Evolutionary conservation across 2,888 invertebrate species (phyloP).

Genomic region (Tolmerus cingulatus): DNA sequence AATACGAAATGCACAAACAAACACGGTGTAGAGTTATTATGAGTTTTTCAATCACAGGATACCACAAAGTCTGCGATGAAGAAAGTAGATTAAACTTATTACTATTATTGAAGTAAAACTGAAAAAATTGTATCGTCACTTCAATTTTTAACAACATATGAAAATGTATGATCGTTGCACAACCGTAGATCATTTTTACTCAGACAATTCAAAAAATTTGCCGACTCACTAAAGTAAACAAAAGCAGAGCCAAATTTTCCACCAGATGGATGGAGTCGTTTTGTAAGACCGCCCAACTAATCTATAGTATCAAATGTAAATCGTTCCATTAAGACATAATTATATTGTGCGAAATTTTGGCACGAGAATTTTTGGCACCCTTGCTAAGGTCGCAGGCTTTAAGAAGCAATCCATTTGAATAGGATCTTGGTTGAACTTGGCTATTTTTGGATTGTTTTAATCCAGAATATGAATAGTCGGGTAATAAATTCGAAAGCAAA

Average conservation of each 20-base stretch:
- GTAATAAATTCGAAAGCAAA: slow-evolving; percentile 27
- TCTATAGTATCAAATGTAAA: not conserved
- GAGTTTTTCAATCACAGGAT: not conserved
- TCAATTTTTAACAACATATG: no score
- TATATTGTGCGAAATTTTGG: not conserved
- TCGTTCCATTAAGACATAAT: not conserved
- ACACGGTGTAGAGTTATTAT: not conserved
- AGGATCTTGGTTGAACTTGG: not conserved
- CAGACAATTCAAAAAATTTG: not conserved
- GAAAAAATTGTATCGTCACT: no score
- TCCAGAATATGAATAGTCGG: slow-evolving; percentile 2
- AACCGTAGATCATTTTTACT: no score
- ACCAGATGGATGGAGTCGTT: slow-evolving; percentile 2
- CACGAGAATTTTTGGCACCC: not conserved
- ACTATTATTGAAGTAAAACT: no score
- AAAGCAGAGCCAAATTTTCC: not conserved
- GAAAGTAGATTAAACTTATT: not conserved
- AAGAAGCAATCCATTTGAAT: slow-evolving; percentile 1
- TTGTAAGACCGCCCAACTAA: not conserved
- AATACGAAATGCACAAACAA: not conserved
- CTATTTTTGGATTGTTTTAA: slow-evolving; percentile 13
- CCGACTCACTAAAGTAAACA: not conserved
- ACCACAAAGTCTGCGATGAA: not conserved
- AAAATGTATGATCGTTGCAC: no score
- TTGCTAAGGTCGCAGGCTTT: not conserved